Evolutionary conservation across 1,140 invertebrate genomes (phyloP), one percentile per base, ranked within the genome.

Genomic region (Aphidius gifuensis): DNA sequence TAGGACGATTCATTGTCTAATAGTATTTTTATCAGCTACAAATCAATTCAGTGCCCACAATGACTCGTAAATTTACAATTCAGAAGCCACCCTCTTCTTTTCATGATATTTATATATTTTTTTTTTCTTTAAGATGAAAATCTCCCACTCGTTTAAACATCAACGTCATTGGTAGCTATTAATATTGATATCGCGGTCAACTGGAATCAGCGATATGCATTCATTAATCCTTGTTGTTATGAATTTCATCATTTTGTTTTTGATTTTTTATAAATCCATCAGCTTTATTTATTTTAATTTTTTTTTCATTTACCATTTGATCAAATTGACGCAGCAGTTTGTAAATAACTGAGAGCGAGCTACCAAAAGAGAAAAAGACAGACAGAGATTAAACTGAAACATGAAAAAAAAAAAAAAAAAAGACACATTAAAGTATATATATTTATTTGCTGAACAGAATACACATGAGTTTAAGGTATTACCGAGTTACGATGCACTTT

Each of bases 401-500:
- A 39, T 39, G 32, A n/a, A 9, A 39, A 38, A 39, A 39, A 53
- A 51, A 5, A 51, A 6, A n/a, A 9, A 38, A 32, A n/a, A 53
- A 38, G 6, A 39, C 7, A 53, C 23, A 32, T 32, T 53, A 38
- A 38, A 32, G 21, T 7, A 46, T 38, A 58, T 42, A 9, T 47
- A 48, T 38, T 32, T 16, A 48, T 50, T 23, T 55, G 40, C 38
- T 42, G 39, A 55, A 42, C 40, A 32, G 23, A 32, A 32, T 32
- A 32, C 23, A 39, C 39, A 43, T 11, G 43, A 9, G 6, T 23
- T 61, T 32, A 55, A 61, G 54, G 50, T 44, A 50, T 61, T 53
- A 61, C 60, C 38, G 43, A 49, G 49, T 61, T 61, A 61, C 47
- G 47, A 53, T 51, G 59, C 50, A 61, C 60, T 61, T 55, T 40